Evolutionary conservation across 2,888 invertebrate species (phyloP), one percentile per base, ranked within the genome.

Genomic region (Caprella mutica): DNA sequence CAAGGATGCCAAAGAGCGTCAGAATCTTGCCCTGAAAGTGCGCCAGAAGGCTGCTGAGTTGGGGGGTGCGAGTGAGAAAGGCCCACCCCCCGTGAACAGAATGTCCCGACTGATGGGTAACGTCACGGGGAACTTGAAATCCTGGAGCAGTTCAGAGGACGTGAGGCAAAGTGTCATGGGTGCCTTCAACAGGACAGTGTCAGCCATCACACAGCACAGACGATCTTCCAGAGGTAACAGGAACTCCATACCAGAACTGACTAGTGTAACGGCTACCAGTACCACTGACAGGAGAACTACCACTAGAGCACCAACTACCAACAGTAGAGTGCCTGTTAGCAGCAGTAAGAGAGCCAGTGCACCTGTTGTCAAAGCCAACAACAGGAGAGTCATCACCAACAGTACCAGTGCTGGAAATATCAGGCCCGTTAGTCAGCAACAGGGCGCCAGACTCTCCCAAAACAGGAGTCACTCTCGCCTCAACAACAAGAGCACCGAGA

Each of bases 141-240:
- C 64, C 21, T 64, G 64, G 64, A 64, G 60, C 44, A 64, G 64
- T 44, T 57, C 64, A 1, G 64, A 64, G 35, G 64, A 64, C 52
- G 64, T 64, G n/a, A 46, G 64, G 14, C 60, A 60, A 44, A 52
- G 52, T n/a, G 55, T 64, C 51, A 59, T 61, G 56, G 65, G 61
- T n/a, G 65, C 65, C 33, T 43, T 65, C 19, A 58, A 46, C 17
- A 39, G 58, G 27, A 61, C 60, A 1, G 64, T 65, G 30, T 61
- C 61, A 9, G 58, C 55, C 29, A 57, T 60, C 9, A 64, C 54
- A 38, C 59, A 64, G 40, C 39, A 52, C 38, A 55, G 55, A 1
- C 55, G 48, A 19, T 51, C 63, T 9, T 56, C 52, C 4, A 60
- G 46, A 46, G 17, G 33, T 17, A 43, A 42, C 21, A 27, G 48